Evolutionary conservation across 1,140 invertebrate genomes (phyloP).

Genomic region (Cecropterus lyciades): DNA sequence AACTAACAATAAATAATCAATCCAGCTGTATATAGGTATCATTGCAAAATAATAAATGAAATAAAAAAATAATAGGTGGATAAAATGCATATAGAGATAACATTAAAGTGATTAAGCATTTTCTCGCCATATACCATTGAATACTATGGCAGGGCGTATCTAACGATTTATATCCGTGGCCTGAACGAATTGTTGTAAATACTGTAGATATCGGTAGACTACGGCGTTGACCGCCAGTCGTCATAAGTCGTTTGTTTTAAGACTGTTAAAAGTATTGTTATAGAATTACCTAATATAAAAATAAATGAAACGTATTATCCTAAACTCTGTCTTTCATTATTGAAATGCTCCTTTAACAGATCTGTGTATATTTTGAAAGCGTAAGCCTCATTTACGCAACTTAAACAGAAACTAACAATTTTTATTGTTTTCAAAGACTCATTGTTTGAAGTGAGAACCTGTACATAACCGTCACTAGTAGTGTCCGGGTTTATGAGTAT

Average conservation of each 20-base stretch:
- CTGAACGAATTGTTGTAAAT: conserved; percentile 59
- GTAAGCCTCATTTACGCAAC: neutral
- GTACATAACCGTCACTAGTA: too few relatives aligned
- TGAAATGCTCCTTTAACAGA: conserved; percentile 37
- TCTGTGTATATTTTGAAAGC: conserved; percentile 9
- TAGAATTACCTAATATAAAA: conserved; percentile 81
- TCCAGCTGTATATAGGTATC: too few relatives aligned
- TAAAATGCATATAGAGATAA: too few relatives aligned
- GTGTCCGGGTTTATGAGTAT: too few relatives aligned
- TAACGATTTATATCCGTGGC: neutral
- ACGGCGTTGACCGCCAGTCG: conserved; percentile 66
- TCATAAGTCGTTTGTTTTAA: conserved; percentile 81
- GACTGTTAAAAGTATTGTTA: conserved; percentile 84
- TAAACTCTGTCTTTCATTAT: conserved; percentile 43
- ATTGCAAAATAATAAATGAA: too few relatives aligned
- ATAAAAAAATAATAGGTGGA: too few relatives aligned
- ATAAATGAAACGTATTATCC: conserved; percentile 77
- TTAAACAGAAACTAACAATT: conserved; percentile 23
- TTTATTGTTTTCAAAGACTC: conserved; percentile 25
- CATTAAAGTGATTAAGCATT: too few relatives aligned
- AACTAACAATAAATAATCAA: too few relatives aligned
- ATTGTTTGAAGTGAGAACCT: conserved; percentile 33
- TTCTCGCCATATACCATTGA: too few relatives aligned
- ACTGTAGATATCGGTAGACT: conserved; percentile 64
- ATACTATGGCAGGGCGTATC: neutral